Base-by-base conservation (phyloP, 1,140 invertebrate genomes). In the Trachymyrmex cornetzi region DNA sequence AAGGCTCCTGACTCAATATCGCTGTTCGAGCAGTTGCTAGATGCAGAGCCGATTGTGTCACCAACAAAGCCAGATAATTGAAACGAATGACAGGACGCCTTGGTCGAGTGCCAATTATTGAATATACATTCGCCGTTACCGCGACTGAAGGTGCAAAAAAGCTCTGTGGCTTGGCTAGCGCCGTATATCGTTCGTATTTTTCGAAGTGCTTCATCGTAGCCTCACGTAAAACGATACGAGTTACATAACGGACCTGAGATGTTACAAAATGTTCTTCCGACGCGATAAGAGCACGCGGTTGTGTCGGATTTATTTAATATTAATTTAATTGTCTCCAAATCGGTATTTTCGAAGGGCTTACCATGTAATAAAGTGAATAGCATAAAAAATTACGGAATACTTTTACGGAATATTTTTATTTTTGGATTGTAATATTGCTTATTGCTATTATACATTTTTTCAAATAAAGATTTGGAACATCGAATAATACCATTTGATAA, bases 51-150 rank as follows among this genome's bases (percentile, higher is more conserved):
- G 75, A 38, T 30, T 79, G 66, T 57, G 67, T 71, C 50, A 57
- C 34, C 79, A 44, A 72, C 79, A 81, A 72, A 81, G 50, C 50
- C 11, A 22, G 50, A 72, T 81, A 81, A 81, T 87, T 77, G 72
- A 77, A 71, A 82, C 63, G 77, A 79, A 82, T 87, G 88, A 89
- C 57, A 50, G 19, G 48, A 57, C 50, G 71, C 44, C 14, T 63
- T 89, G 88, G 64, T 77, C 75, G 53, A 87, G n/a, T 74, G 85
- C 84, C 88, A 90, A 64, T 24, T 87, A 77, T 87, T 22, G 87
- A 38, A 63, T 89, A 88, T 72, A 75, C 85, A 64, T 71, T 44
- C 14, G 64, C 44, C 12, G 7, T 7, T 63, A 48, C 2, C 30
- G 5, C 22, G 50, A 6, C 16, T 44, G 19, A n/a, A 67, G 22